Percentiles rank a stretch among this genome's conserved stretches.
phyloP scores from a whole-genome alignment of 2,797 vertebrate genomes.

The Antennarius maculatus region DNA sequence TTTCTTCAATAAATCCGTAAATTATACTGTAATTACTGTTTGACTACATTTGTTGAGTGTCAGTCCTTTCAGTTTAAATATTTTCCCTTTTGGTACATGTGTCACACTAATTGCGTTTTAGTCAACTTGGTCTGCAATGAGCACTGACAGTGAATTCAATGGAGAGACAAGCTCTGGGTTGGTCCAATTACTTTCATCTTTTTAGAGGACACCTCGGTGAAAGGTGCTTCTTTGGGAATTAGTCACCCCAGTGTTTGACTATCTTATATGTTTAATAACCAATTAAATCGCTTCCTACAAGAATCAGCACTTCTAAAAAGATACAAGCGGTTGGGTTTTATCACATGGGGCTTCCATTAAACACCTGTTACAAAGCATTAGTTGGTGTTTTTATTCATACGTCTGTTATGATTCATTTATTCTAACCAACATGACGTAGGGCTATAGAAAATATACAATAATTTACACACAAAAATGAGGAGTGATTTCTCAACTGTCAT shows the following conservation, averaged over 20 bases:
- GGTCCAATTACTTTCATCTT: constrained; percentile 60
- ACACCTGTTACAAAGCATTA: constrained; percentile 73
- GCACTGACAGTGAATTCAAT: constrained; percentile 45
- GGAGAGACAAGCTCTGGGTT: constrained; percentile 29
- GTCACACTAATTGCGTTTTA: constrained; percentile 43
- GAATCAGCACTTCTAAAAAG: constrained; percentile 74
- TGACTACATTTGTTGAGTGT: constrained; percentile 47
- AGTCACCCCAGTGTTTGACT: constrained; percentile 65
- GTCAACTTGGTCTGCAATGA: constrained; percentile 32
- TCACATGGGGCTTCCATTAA: constrained; percentile 74
- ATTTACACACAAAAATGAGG: not conserved
- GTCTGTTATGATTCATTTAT: constrained; percentile 50
- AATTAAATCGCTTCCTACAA: constrained; percentile 76
- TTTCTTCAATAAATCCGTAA: constrained; percentile 49
- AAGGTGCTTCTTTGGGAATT: constrained; percentile 61
- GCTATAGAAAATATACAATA: constrained; percentile 26
- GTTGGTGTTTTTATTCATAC: constrained; percentile 43
- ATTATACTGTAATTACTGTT: constrained; percentile 34
- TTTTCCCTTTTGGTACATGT: constrained; percentile 21
- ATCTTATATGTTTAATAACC: constrained; percentile 80
- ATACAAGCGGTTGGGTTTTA: constrained; percentile 71
- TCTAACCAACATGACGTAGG: constrained; percentile 54
- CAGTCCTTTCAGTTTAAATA: constrained; percentile 42
- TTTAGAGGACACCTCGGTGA: constrained; percentile 53
- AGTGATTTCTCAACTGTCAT: constrained; percentile 1